Percentiles rank a stretch among this genome's conserved stretches.
Conservation (phyloP, 2,888 invertebrate species). For the Plemyria rubiginata region DNA sequence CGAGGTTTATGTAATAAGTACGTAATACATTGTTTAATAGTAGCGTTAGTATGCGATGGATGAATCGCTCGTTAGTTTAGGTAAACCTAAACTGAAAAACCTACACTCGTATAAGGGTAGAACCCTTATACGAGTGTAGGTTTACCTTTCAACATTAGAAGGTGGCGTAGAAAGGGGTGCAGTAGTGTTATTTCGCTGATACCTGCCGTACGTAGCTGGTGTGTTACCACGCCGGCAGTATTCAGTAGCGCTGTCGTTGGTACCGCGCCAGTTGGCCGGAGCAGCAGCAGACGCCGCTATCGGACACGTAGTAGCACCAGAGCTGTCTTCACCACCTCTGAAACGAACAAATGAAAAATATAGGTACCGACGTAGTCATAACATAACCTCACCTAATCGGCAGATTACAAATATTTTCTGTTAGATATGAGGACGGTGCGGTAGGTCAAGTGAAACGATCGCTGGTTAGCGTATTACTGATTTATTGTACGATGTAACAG, state of each 20-base stretch:
- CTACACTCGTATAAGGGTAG: too few relatives aligned
- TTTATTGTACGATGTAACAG: too few relatives aligned
- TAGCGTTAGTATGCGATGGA: slow-evolving; percentile 12
- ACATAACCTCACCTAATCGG: not conserved
- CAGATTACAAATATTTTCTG: too few relatives aligned
- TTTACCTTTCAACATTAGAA: slow-evolving; percentile 76
- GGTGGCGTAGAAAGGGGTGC: slow-evolving; percentile 78
- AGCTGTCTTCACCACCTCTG: slow-evolving; percentile 77
- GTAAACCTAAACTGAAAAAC: too few relatives aligned
- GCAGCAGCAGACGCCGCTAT: slow-evolving; percentile 78
- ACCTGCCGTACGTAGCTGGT: slow-evolving; percentile 83
- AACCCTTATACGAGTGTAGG: slow-evolving; percentile 38
- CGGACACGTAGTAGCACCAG: slow-evolving; percentile 71
- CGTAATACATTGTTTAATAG: not conserved
- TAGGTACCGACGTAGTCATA: not conserved
- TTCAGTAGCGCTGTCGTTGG: slow-evolving; percentile 80
- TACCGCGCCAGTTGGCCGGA: slow-evolving; percentile 79
- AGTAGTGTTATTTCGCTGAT: slow-evolving; percentile 83
- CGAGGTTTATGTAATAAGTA: too few relatives aligned
- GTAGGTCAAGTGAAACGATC: too few relatives aligned
- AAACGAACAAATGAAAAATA: slow-evolving; percentile 37
- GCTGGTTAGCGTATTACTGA: too few relatives aligned
- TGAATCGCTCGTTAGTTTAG: slow-evolving; percentile 27
- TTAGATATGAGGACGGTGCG: too few relatives aligned
- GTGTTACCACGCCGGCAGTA: slow-evolving; percentile 81